These are phyloP conservation scores for Hydractinia echinata DNA, from an alignment of 30 jellyfish, hydroid and myxozoan genomes.

Conservation along the genomic window DNA sequence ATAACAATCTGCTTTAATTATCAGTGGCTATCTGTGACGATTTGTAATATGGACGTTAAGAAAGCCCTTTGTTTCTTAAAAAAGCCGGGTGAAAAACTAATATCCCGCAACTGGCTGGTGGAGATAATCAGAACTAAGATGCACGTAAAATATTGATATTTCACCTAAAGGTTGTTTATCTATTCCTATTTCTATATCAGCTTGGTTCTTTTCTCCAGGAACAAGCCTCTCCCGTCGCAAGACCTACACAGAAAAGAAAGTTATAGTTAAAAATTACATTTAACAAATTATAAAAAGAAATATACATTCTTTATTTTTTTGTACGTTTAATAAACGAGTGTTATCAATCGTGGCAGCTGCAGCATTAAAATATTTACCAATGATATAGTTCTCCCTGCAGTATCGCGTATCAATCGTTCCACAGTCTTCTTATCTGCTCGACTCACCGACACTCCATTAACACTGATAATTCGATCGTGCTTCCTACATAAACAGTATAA, in stretches of 20 bases:
- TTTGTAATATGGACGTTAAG: too few relatives aligned
- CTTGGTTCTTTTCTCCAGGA: background rate
- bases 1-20: too few relatives aligned
- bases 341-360: background rate
- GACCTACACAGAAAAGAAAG: background rate
- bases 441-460: constrained; percentile 53
- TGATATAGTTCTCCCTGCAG: constrained; percentile 56
- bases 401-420: constrained; percentile 53
- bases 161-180: constrained; percentile 6
- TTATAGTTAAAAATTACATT: background rate
- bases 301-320: background rate
- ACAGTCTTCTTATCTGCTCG: constrained; percentile 57
- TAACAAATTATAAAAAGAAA: background rate
- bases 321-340: background rate
- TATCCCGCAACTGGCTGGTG: too few relatives aligned
- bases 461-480: constrained; percentile 57
- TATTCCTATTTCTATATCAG: background rate
- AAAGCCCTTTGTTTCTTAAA: too few relatives aligned
- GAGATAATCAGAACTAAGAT: too few relatives aligned
- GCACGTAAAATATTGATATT: background rate
- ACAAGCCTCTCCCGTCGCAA: constrained; percentile 2
- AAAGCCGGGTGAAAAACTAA: too few relatives aligned
- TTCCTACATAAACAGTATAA: constrained; percentile 29
- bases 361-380: constrained; percentile 43
- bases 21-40: too few relatives aligned